phyloP scores from a whole-genome alignment of 2,113 vertebrate species.

The Spizaetus ornatus region DNA sequence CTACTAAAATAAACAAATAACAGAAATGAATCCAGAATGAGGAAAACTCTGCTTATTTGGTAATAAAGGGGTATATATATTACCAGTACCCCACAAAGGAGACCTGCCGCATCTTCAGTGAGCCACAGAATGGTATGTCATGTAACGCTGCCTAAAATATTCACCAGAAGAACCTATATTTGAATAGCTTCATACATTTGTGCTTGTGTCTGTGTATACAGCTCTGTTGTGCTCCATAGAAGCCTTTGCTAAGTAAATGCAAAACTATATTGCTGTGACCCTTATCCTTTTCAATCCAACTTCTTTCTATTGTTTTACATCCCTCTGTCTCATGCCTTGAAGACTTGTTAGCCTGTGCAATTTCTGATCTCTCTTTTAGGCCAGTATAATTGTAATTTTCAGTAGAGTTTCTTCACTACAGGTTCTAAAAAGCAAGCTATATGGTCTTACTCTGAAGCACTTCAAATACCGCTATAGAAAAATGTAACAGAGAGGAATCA shows the following conservation, averaged over 20 bases:
- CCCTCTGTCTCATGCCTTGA: neutral
- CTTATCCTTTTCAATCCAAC: neutral
- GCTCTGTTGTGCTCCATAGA: neutral
- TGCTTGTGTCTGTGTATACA: neutral
- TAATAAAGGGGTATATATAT: neutral
- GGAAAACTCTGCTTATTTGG: neutral
- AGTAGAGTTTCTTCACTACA: neutral
- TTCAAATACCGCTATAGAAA: neutral
- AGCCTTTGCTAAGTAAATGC: neutral
- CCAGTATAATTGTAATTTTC: neutral
- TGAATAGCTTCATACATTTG: neutral
- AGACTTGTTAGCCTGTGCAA: neutral
- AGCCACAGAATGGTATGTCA: neutral
- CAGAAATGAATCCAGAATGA: neutral
- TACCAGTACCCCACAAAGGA: neutral
- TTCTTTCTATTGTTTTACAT: neutral
- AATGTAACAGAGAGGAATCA: neutral
- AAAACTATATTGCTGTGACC: neutral
- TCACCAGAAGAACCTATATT: neutral
- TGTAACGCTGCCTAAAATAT: neutral
- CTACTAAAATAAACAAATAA: slow-evolving; percentile 18
- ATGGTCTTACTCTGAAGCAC: neutral
- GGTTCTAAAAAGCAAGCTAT: neutral
- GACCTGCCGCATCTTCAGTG: neutral
- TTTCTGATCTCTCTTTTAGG: neutral